Percentiles rank a stretch among this genome's conserved stretches.
Evolutionary conservation across 2,113 vertebrate species (phyloP).

Genomic region (Tiliqua scincoides): DNA sequence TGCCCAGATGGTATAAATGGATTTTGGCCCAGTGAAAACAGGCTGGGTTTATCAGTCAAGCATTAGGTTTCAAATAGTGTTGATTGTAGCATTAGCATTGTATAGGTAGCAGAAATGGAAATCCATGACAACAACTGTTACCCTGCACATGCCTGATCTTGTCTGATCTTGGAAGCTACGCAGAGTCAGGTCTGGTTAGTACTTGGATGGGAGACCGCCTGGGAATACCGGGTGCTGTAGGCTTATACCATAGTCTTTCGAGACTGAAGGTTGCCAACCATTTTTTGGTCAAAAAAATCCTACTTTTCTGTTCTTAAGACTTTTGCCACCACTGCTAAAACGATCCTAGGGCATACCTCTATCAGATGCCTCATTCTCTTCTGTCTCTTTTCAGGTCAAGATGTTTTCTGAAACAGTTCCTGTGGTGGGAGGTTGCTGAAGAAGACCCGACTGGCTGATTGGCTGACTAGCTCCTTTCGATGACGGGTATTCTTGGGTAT

Average conservation of each 20-base stretch:
- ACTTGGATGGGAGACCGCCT: too few relatives aligned
- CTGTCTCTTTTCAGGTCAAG: slow-evolving; percentile 4
- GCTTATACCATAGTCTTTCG: too few relatives aligned
- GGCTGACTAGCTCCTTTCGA: slow-evolving; percentile 69
- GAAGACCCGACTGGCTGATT: not conserved
- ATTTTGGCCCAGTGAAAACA: not conserved
- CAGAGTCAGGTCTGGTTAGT: too few relatives aligned
- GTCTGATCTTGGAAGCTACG: too few relatives aligned
- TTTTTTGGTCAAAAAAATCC: not conserved
- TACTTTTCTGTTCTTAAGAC: not conserved
- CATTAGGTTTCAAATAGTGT: not conserved
- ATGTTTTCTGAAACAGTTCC: not conserved
- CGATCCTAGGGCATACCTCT: not conserved
- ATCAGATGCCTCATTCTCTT: not conserved
- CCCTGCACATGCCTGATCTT: too few relatives aligned
- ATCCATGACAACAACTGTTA: not conserved
- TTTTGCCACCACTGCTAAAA: not conserved
- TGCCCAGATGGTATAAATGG: not conserved
- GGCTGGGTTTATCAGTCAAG: not conserved
- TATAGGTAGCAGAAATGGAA: not conserved
- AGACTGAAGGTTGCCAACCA: too few relatives aligned
- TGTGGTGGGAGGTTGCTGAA: not conserved
- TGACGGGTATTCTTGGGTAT: slow-evolving; percentile 80
- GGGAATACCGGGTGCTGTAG: too few relatives aligned
- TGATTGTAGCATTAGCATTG: not conserved